A percentile compares a stretch with the other conserved stretches of the same genome.
phyloP scores from a whole-genome alignment of 2,797 vertebrate genomes.

The Gymnodraco acuticeps region DNA sequence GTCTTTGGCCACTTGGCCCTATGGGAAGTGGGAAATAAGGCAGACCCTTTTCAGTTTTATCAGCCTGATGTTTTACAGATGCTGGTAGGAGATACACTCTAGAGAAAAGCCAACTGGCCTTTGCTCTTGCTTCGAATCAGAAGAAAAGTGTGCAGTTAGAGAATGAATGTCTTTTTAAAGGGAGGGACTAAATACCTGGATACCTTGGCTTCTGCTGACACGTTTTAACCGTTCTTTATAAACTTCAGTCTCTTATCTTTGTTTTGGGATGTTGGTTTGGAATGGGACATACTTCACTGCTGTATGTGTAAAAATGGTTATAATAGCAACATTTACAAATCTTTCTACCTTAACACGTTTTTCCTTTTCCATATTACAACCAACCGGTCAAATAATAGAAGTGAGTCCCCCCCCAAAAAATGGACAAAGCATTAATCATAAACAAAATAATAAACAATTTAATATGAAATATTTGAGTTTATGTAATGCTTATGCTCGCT shows the following conservation, averaged over 20 bases:
- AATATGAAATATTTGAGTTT: too few species aligned
- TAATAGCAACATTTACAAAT: neutral
- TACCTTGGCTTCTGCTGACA: neutral
- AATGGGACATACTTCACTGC: neutral
- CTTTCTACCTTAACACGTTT: too few species aligned
- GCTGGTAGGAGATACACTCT: neutral
- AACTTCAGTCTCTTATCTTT: neutral
- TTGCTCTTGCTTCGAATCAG: neutral
- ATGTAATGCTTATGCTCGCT: too few species aligned
- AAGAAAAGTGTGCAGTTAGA: neutral
- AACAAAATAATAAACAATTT: too few species aligned
- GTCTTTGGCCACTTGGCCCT: slow-evolving; percentile 18
- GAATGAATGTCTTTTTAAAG: neutral
- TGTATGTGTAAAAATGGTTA: neutral
- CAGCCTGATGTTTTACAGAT: slow-evolving; percentile 1
- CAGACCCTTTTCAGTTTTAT: neutral
- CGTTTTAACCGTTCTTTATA: neutral
- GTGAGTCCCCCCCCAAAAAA: too few species aligned
- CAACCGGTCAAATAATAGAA: too few species aligned
- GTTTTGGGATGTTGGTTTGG: neutral
- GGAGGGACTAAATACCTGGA: neutral
- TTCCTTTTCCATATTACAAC: too few species aligned
- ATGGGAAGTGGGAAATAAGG: slow-evolving; percentile 4
- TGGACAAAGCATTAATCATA: too few species aligned
- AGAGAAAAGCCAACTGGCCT: neutral